Conservation (phyloP, 1,140 invertebrate genomes). For the Hydropsyche tenuis region DNA sequence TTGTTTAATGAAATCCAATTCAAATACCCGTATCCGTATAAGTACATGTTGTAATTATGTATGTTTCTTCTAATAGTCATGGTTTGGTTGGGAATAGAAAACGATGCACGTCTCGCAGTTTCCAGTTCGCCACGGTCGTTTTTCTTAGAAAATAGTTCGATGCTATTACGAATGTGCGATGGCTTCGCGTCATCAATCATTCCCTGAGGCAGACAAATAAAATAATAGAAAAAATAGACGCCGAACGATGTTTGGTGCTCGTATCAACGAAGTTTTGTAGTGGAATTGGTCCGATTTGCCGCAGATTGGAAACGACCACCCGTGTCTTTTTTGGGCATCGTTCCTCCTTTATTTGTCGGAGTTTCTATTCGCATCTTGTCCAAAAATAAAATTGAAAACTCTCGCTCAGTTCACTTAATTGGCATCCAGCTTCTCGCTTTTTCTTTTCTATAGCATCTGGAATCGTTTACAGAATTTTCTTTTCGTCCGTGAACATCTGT, state of each 20-base stretch:
- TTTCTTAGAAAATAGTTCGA: background rate
- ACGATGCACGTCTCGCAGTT: too few relatives aligned
- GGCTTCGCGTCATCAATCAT: conserved; percentile 13
- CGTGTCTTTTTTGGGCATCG: background rate
- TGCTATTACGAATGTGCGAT: conserved; percentile 10
- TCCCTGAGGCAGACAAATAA: conserved; percentile 7
- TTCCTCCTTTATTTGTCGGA: too few relatives aligned
- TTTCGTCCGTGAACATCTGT: background rate
- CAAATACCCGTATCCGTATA: too few relatives aligned
- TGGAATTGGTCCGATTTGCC: background rate
- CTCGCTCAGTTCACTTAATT: background rate
- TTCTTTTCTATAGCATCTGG: conserved; percentile 18
- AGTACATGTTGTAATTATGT: too few relatives aligned
- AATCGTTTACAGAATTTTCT: conserved; percentile 12
- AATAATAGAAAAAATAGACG: background rate
- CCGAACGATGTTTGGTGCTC: conserved; percentile 1
- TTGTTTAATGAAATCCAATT: too few relatives aligned
- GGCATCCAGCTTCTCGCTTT: background rate
- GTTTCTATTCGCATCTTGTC: too few relatives aligned
- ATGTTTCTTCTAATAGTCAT: too few relatives aligned
- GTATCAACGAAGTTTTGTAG: background rate
- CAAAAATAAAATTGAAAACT: conserved; percentile 1
- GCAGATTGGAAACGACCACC: conserved; percentile 9
- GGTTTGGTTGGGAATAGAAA: too few relatives aligned
- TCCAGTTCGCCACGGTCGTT: too few relatives aligned